Conservation (phyloP, 2,888 invertebrate genomes). For the Tetranychus piercei region DNA sequence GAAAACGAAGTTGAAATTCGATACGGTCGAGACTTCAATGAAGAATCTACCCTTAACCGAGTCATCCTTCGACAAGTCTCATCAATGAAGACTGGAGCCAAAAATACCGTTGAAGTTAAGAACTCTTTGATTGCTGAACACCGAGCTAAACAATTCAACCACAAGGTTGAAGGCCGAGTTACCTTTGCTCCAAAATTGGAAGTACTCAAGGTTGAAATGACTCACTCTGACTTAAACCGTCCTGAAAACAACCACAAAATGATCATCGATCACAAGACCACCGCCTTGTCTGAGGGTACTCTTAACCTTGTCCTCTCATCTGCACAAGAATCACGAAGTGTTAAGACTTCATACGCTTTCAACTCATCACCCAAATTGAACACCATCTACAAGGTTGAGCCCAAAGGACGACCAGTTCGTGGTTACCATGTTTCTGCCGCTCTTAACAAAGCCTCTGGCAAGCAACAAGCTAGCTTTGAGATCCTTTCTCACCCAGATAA, state of each 20-base stretch:
- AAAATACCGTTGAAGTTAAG: not conserved
- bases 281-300: not conserved
- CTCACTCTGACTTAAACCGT: not conserved
- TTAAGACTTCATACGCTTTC: not conserved
- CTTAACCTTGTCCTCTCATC: not conserved
- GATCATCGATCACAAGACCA: not conserved
- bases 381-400: not conserved
- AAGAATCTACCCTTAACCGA: constrained; percentile 1
- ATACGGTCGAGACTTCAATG: not conserved
- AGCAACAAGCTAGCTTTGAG: not conserved
- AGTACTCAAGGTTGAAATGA: not conserved
- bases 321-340: not conserved
- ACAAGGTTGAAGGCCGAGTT: not conserved
- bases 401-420: not conserved
- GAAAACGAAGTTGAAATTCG: not conserved
- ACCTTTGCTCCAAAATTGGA: not conserved
- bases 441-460: not conserved
- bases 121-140: not conserved
- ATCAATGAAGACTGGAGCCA: not conserved
- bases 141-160: not conserved
- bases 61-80: not conserved
- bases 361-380: not conserved
- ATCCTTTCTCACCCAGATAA: not conserved
- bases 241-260: not conserved
- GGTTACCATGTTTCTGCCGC: not conserved